Conservation (phyloP, 2,113 vertebrate genomes). For the Cebidichthys violaceus region DNA sequence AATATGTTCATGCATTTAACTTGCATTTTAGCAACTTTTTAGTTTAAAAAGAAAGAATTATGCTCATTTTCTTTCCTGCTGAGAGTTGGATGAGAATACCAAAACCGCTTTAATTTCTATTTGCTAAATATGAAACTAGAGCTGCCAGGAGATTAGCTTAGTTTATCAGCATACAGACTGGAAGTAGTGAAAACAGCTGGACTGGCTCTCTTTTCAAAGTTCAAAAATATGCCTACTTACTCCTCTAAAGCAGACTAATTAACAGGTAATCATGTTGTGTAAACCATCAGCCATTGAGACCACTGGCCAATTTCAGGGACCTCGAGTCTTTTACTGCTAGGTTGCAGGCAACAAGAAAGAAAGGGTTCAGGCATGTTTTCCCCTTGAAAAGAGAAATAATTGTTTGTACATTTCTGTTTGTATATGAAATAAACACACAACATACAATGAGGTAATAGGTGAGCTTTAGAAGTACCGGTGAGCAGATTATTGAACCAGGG, state of each 20-base stretch:
- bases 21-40: background rate
- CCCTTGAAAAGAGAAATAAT: background rate
- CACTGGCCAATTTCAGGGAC: background rate
- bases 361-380: background rate
- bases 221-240: background rate
- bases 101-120: background rate
- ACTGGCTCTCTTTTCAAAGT: background rate
- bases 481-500: background rate
- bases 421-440: background rate
- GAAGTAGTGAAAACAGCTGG: background rate
- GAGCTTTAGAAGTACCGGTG: background rate
- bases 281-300: background rate
- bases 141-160: background rate
- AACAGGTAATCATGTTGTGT: background rate
- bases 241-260: background rate
- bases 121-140: background rate
- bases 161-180: background rate
- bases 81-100: background rate
- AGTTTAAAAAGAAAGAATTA: background rate
- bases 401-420: background rate
- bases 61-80: background rate
- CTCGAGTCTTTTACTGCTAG: background rate
- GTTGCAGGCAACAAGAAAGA: background rate
- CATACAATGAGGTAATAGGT: background rate
- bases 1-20: background rate